Conservation (phyloP, 2,888 invertebrate genomes). For the Ligdia adustata region DNA sequence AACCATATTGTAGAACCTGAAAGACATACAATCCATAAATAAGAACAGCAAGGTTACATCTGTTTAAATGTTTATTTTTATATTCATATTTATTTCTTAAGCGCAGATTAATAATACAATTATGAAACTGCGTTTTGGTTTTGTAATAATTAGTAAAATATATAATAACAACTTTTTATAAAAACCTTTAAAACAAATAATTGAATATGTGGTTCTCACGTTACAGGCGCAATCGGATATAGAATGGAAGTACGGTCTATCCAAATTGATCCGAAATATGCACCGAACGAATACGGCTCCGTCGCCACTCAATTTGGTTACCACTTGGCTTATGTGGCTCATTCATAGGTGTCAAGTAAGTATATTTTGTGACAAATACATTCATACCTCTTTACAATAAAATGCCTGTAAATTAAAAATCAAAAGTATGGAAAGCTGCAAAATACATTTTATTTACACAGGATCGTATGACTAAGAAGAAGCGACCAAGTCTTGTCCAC, state of each 20-base stretch:
- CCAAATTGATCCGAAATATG: slow-evolving; percentile 99
- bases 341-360: slow-evolving; percentile 90
- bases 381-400: too few relatives aligned
- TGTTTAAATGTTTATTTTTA: too few relatives aligned
- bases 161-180: background rate
- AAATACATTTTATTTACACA: slow-evolving; percentile 46
- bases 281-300: slow-evolving; percentile 98
- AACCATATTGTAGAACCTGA: too few relatives aligned
- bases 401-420: too few relatives aligned
- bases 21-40: too few relatives aligned
- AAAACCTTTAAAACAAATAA: background rate
- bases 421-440: too few relatives aligned
- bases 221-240: slow-evolving; percentile 98
- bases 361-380: too few relatives aligned
- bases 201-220: too few relatives aligned
- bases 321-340: slow-evolving; percentile 95
- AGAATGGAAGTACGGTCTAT: slow-evolving; percentile 99
- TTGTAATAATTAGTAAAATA: background rate
- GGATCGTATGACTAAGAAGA: slow-evolving; percentile 87
- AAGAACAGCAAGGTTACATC: too few relatives aligned
- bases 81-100: too few relatives aligned
- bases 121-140: too few relatives aligned
- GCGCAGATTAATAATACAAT: too few relatives aligned
- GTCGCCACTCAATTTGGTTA: slow-evolving; percentile 98
- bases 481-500: slow-evolving; percentile 92